These are phyloP conservation scores for Cichladusa arquata DNA, from an alignment of 2,113 vertebrate species.

Conservation along the genomic window DNA sequence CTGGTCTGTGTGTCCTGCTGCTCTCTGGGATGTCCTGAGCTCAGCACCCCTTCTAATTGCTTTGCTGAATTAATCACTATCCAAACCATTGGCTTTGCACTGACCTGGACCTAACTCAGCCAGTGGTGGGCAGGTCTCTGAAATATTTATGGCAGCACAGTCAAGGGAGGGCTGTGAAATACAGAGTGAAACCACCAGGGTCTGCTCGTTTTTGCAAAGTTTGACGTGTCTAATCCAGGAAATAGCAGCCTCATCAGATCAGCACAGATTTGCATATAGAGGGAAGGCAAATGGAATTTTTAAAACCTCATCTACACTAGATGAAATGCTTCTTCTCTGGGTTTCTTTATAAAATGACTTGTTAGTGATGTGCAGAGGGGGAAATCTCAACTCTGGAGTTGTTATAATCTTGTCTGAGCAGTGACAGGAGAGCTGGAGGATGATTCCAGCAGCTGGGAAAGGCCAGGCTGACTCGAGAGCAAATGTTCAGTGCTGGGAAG, in stretches of 20 bases:
- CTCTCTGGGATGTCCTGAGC: neutral
- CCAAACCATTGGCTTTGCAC: neutral
- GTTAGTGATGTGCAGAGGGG: neutral
- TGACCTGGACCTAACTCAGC: constrained; percentile 52
- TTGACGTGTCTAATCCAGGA: constrained; percentile 62
- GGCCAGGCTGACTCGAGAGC: neutral
- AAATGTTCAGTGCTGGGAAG: neutral
- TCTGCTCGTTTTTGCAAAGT: constrained; percentile 26
- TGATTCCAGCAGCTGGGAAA: neutral
- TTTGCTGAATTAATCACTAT: constrained; percentile 3
- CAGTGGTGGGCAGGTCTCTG: constrained; percentile 9
- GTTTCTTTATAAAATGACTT: neutral
- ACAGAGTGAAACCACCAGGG: neutral
- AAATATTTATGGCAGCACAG: constrained; percentile 7
- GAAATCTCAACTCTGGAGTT: neutral
- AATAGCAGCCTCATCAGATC: constrained; percentile 67
- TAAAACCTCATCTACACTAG: constrained; percentile 57
- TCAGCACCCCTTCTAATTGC: neutral
- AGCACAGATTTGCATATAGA: constrained; percentile 59
- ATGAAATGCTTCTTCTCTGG: constrained; percentile 42
- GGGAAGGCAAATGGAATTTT: constrained; percentile 67
- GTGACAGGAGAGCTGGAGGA: neutral
- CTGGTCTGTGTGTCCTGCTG: neutral
- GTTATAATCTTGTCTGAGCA: neutral
- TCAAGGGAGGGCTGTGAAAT: neutral